Percentiles rank a stretch among this genome's conserved stretches.
Evolutionary conservation across 2,888 invertebrate genomes (phyloP).

Genomic region (Xylophagus ater): DNA sequence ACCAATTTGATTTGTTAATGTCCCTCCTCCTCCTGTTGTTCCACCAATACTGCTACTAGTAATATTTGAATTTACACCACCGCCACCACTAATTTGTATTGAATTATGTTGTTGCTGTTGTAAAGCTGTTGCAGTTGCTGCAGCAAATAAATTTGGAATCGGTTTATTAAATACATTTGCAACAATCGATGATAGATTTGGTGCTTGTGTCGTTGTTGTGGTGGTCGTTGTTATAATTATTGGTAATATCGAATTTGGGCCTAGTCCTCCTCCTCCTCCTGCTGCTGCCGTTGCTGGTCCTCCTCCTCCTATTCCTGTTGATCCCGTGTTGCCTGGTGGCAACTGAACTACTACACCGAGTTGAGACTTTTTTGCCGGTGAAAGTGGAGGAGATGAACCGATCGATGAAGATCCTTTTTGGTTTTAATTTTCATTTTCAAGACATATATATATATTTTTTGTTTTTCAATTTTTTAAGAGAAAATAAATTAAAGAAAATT

Average conservation of each 20-base stretch:
- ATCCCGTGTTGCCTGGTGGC: background rate
- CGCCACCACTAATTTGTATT: conserved; percentile 1
- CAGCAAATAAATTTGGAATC: background rate
- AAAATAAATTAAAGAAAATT: background rate
- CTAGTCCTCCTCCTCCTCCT: background rate
- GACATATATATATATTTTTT: background rate
- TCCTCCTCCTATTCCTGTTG: background rate
- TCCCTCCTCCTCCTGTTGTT: background rate
- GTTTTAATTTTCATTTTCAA: background rate
- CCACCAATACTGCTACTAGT: background rate
- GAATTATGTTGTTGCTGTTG: conserved; percentile 3
- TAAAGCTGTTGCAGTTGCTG: background rate
- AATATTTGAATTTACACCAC: conserved; percentile 3
- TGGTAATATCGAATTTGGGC: background rate
- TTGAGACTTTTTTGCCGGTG: conserved; percentile 17
- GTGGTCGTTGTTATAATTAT: conserved; percentile 1
- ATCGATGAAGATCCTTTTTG: conserved; percentile 8
- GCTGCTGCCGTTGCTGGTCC: conserved; percentile 2
- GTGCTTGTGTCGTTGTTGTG: background rate
- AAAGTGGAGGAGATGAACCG: conserved; percentile 18
- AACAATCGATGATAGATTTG: conserved; percentile 9
- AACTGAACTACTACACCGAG: too few species aligned
- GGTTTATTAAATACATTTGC: conserved; percentile 10
- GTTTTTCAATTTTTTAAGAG: background rate
- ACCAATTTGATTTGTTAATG: conserved; percentile 17